Conservation (phyloP, 2,888 invertebrate genomes). For the Euphydryas editha region DNA sequence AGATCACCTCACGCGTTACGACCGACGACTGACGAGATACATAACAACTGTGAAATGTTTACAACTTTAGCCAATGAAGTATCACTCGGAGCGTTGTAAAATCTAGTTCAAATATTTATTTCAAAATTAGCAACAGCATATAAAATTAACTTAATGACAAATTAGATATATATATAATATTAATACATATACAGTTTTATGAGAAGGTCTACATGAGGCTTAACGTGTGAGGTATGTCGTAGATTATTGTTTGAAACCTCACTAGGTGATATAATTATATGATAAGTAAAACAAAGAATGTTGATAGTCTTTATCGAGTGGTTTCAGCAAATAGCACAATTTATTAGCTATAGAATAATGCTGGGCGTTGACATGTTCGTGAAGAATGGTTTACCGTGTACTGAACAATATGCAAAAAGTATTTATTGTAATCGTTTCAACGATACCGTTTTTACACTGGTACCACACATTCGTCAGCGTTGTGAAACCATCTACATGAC, state of each 20-base stretch:
- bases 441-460: neutral
- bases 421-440: neutral
- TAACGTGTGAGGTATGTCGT: slow-evolving; percentile 68
- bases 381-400: slow-evolving; percentile 41
- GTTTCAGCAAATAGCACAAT: slow-evolving; percentile 76
- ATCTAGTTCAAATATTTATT: slow-evolving; percentile 6
- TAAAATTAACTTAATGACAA: neutral
- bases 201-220: slow-evolving; percentile 26
- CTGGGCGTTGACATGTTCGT: slow-evolving; percentile 55
- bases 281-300: slow-evolving; percentile 63
- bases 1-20: slow-evolving; percentile 69
- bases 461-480: neutral
- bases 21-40: neutral
- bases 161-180: neutral
- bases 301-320: slow-evolving; percentile 58
- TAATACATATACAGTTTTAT: slow-evolving; percentile 8
- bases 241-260: slow-evolving; percentile 80
- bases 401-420: slow-evolving; percentile 9
- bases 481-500: neutral
- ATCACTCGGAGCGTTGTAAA: slow-evolving; percentile 16
- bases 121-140: neutral
- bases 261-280: slow-evolving; percentile 77
- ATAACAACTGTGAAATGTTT: neutral
- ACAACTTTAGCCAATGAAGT: slow-evolving; percentile 27
- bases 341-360: slow-evolving; percentile 70